Base-by-base conservation (phyloP, 1,140 invertebrate species). In the Asbolus verrucosus region DNA sequence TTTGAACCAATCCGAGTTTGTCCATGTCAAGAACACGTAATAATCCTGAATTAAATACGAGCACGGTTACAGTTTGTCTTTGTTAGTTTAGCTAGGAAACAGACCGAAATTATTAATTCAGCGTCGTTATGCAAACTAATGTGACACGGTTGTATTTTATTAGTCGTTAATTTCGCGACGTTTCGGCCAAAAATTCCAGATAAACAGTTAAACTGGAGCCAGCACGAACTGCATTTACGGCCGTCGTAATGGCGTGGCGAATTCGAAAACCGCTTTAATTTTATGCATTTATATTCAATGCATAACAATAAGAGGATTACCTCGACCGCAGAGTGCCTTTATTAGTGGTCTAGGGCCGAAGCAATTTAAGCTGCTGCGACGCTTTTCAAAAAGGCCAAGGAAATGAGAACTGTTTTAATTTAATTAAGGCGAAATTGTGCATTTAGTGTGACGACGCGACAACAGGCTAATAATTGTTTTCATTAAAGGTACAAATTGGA, bases 11-110 rank as follows among this genome's bases (percentile, higher is more conserved):
- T 54, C 19, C 18, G 21, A 54, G 46, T 54, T 54, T 24, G 46
- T 54, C 19, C 46, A 54, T 21, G 46, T 54, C 46, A 54, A 14
- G 16, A 54, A 24, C 46, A 27, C 24, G 46, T 54, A 54, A 54
- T 54, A 54, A 54, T 54, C 46, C 21, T 54, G 46, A 54, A 54
- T 54, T 54, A 54, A 54, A 54, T 54, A 54, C 46, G 46, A 54
- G 19, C 21, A 54, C 24, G 46, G 46, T 54, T 54, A 54, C 21
- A 54, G 46, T 54, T 54, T 54, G 46, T 54, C 46, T 54, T 54
- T 54, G 46, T 54, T 54, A 54, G 46, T 54, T 54, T 54, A 27
- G 18, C 21, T 54, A 27, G 46, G 19, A 54, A 54, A 54, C 46
- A 54, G 46, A 27, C 19, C 19, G 9, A 54, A 54, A 54, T 54